Percentiles rank a stretch among this genome's conserved stretches.
phyloP scores from a whole-genome alignment of 2,113 vertebrate genomes.

The Peromyscus leucopus region DNA sequence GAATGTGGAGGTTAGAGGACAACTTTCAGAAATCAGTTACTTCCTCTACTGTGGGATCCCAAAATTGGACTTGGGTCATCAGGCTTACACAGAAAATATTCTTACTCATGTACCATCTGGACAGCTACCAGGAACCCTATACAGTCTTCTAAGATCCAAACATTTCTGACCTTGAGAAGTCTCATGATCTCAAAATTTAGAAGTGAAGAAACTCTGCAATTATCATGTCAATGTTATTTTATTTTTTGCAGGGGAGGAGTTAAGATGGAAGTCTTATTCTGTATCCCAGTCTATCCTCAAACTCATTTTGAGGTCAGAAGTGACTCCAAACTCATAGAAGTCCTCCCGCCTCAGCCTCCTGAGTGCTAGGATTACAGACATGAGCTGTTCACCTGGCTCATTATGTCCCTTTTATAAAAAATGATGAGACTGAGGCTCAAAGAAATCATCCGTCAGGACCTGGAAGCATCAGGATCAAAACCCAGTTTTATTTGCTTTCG shows the following conservation, averaged over 20 bases:
- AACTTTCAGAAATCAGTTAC: background rate
- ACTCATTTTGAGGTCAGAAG: background rate
- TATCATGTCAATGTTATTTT: background rate
- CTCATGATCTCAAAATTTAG: background rate
- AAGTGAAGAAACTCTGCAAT: background rate
- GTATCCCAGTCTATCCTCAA: background rate
- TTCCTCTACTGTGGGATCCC: background rate
- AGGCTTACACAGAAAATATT: background rate
- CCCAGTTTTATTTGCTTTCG: background rate
- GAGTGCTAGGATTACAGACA: background rate
- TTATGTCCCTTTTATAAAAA: background rate
- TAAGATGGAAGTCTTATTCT: background rate
- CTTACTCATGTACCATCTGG: background rate
- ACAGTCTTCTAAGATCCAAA: background rate
- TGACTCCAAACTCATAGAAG: background rate
- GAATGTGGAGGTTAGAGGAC: background rate
- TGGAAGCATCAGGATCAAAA: background rate
- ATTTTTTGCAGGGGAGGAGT: background rate
- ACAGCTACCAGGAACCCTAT: background rate
- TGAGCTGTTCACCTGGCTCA: background rate
- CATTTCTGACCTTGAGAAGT: constrained; percentile 13
- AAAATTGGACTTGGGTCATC: background rate
- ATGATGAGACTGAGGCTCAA: background rate
- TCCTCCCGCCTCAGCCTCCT: background rate
- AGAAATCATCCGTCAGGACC: background rate